phyloP scores from a whole-genome alignment of 2,113 vertebrate species.

The Micronycteris hirsuta region DNA sequence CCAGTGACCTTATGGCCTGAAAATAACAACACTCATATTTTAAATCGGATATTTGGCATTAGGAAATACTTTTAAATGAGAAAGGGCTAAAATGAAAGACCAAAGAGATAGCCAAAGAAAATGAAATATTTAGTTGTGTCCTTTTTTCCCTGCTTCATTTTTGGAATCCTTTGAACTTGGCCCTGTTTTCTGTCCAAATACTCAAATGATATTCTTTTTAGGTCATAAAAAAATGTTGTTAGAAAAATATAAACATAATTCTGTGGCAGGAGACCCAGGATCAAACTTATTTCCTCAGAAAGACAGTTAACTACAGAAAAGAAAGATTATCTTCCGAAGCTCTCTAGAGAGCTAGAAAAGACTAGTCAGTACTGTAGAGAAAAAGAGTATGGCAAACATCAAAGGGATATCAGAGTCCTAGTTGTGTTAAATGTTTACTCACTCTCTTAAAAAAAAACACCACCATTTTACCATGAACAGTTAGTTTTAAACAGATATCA shows the following conservation, averaged over 20 bases:
- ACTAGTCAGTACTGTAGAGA: background rate
- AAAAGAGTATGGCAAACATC: background rate
- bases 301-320: slow-evolving; percentile 29
- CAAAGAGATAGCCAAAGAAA: background rate
- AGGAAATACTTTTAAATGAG: slow-evolving; percentile 39
- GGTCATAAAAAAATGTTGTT: slow-evolving; percentile 20
- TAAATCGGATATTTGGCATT: slow-evolving; percentile 13
- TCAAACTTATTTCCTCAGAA: slow-evolving; percentile 41
- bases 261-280: slow-evolving; percentile 32
- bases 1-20: background rate
- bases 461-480: background rate
- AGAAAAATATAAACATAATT: slow-evolving; percentile 50
- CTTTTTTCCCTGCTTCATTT: slow-evolving; percentile 23
- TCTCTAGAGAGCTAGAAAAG: slow-evolving; percentile 40
- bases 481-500: background rate
- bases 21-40: slow-evolving; percentile 2
- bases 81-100: background rate
- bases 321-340: background rate
- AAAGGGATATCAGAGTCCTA: background rate
- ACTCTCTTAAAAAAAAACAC: background rate
- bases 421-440: slow-evolving; percentile 13
- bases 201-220: slow-evolving; percentile 51
- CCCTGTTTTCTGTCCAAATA: slow-evolving; percentile 31
- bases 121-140: background rate
- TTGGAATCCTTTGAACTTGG: slow-evolving; percentile 25